Percentiles rank a stretch among this genome's conserved stretches.
These are phyloP conservation scores for Drosophila azteca DNA, from an alignment of 1,140 invertebrate genomes.

Conservation along the genomic window DNA sequence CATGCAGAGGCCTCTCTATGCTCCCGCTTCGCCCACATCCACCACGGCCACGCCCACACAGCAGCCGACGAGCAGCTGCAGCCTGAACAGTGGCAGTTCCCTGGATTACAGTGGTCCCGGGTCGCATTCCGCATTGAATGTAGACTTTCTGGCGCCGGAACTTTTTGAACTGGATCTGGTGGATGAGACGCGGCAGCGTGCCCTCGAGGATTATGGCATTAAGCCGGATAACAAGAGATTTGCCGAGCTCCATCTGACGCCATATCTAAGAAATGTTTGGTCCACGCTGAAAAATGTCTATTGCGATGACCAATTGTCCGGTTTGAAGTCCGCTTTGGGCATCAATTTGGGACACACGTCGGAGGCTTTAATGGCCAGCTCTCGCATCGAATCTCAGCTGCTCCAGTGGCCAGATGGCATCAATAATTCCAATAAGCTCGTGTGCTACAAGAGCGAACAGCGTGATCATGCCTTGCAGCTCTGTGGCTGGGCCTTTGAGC, in stretches of 20 bases:
- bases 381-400: constrained; percentile 71
- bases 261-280: constrained; percentile 75
- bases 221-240: constrained; percentile 58
- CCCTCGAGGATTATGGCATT: constrained; percentile 71
- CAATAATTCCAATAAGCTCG: constrained; percentile 74
- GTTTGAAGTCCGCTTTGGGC: constrained; percentile 84
- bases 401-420: constrained; percentile 81
- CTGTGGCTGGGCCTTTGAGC: constrained; percentile 93
- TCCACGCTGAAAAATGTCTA: constrained; percentile 64
- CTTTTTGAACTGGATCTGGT: constrained; percentile 69
- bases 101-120: constrained; percentile 40
- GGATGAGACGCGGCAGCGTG: constrained; percentile 73
- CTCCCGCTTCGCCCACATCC: constrained; percentile 33
- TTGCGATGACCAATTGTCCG: constrained; percentile 65
- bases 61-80: constrained; percentile 60
- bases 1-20: constrained; percentile 61
- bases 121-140: constrained; percentile 55
- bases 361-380: constrained; percentile 71
- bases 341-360: constrained; percentile 85
- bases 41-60: constrained; percentile 39
- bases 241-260: constrained; percentile 51
- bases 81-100: constrained; percentile 55
- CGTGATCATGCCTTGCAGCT: constrained; percentile 91
- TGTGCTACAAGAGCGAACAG: constrained; percentile 87
- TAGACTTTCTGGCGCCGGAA: constrained; percentile 63